phyloP scores from a whole-genome alignment of 2,113 vertebrate species.

The Tor tambroides region DNA sequence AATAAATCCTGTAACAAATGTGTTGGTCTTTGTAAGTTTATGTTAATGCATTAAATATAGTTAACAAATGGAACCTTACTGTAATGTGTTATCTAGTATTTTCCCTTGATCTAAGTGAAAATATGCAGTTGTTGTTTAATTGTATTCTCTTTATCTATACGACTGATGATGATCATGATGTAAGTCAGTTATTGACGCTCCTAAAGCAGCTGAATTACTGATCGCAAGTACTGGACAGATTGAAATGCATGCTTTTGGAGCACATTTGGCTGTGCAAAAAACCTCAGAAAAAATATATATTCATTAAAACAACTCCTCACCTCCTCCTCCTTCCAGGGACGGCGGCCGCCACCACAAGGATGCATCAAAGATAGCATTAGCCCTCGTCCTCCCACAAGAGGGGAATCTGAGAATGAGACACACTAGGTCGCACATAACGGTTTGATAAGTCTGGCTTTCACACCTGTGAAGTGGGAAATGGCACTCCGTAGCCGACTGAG shows the following conservation, averaged over 20 bases:
- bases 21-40: no score
- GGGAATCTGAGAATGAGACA: constrained; percentile 21
- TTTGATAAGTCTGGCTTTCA: neutral
- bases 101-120: neutral
- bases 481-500: neutral
- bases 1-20: no score
- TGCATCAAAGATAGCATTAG: constrained; percentile 25
- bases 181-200: neutral
- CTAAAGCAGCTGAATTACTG: neutral
- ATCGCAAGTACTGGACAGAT: neutral
- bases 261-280: neutral
- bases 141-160: neutral
- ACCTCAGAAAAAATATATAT: neutral
- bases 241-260: neutral
- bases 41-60: no score
- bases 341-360: neutral
- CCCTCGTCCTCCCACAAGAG: constrained; percentile 39
- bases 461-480: constrained; percentile 35
- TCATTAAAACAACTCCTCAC: neutral
- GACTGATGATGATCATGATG: neutral
- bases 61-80: no score
- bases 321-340: constrained; percentile 13
- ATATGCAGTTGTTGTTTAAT: neutral
- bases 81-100: neutral
- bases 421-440: neutral